Percentiles rank a stretch among this genome's conserved stretches.
Conservation (phyloP, 1,140 invertebrate genomes). For the Euura lappo region DNA sequence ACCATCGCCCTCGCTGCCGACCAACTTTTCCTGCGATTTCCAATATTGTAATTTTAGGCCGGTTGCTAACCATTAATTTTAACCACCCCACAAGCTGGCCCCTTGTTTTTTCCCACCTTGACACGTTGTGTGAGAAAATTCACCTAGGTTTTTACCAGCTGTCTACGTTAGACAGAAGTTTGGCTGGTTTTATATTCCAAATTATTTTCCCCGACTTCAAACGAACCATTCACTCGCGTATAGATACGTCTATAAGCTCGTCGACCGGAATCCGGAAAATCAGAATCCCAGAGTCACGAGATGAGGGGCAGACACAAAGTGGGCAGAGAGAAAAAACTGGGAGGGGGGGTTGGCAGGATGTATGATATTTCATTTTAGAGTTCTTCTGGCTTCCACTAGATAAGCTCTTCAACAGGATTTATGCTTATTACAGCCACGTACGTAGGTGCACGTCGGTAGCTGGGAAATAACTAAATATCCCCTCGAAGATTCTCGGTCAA, state of each 20-base stretch:
- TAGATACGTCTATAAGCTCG: background rate
- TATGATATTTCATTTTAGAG: constrained; percentile 3
- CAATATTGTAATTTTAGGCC: background rate
- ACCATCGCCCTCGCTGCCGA: background rate
- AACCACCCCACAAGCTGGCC: background rate
- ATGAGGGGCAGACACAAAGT: constrained; percentile 30
- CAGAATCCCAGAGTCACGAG: constrained; percentile 27
- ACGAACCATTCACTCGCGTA: background rate
- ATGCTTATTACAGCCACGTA: background rate
- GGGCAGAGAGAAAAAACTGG: constrained; percentile 17
- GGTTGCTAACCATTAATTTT: background rate
- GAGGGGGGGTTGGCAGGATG: constrained; percentile 13
- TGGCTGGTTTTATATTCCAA: too few species aligned
- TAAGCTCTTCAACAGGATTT: constrained; percentile 1
- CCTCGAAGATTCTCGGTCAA: background rate
- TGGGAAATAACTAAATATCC: too few species aligned
- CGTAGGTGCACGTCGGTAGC: background rate
- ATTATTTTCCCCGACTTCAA: background rate
- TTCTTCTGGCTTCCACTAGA: background rate
- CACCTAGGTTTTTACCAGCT: too few species aligned
- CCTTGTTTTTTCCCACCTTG: background rate
- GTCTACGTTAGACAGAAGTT: too few species aligned
- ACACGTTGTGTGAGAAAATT: background rate
- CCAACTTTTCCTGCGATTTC: background rate
- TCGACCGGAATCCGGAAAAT: background rate